Conservation (phyloP, 1,140 invertebrate genomes). For the Zelostemma sp. region DNA sequence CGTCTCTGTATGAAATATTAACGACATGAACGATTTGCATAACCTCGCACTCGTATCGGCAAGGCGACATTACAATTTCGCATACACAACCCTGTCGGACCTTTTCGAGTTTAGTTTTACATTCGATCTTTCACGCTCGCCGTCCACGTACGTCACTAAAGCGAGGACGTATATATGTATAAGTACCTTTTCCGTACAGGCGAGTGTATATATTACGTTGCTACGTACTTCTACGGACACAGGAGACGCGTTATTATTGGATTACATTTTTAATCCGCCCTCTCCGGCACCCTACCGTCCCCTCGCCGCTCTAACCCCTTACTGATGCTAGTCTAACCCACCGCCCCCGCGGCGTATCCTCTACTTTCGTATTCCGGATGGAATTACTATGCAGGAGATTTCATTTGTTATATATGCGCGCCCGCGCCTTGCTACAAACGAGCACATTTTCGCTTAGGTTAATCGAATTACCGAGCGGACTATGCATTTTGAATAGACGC, state of each 20-base stretch:
- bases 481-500: constrained; percentile 67
- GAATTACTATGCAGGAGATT: constrained; percentile 70
- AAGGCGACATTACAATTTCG: constrained; percentile 47
- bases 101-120: constrained; percentile 52
- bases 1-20: constrained; percentile 49
- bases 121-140: constrained; percentile 48
- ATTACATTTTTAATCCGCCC: constrained; percentile 71
- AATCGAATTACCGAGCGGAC: constrained; percentile 64
- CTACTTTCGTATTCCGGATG: constrained; percentile 69
- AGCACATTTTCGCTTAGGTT: constrained; percentile 69
- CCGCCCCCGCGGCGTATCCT: constrained; percentile 50
- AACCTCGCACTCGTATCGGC: constrained; percentile 48
- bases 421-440: constrained; percentile 62
- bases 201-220: constrained; percentile 43
- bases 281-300: constrained; percentile 45
- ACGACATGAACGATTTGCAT: constrained; percentile 49
- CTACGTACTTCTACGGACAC: constrained; percentile 64
- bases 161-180: constrained; percentile 38
- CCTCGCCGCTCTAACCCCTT: constrained; percentile 35
- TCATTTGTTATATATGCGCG: constrained; percentile 69
- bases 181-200: constrained; percentile 48
- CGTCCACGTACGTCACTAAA: constrained; percentile 42
- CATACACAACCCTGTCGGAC: constrained; percentile 46
- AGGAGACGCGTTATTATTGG: constrained; percentile 71
- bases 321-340: constrained; percentile 51